phyloP scores from a whole-genome alignment of 2,113 vertebrate genomes.

The Psilopsiagon aurifrons region DNA sequence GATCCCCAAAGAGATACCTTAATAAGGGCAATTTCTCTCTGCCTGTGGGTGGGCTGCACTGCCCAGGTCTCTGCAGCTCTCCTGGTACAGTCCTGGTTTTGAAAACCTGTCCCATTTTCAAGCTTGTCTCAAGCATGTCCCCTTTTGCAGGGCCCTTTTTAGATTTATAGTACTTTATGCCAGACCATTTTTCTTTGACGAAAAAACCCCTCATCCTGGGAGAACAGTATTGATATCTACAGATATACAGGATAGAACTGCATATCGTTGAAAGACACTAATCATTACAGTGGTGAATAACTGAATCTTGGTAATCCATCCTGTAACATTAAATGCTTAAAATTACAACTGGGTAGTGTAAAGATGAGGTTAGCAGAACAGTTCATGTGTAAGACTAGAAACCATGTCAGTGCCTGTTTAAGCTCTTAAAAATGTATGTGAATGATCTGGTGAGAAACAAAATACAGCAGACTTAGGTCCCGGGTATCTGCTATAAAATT shows the following conservation, averaged over 20 bases:
- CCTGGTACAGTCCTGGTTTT: background rate
- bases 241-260: background rate
- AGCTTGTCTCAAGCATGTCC: background rate
- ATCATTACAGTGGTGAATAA: background rate
- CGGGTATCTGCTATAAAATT: background rate
- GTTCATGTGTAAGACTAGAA: background rate
- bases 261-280: background rate
- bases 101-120: background rate
- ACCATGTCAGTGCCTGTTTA: background rate
- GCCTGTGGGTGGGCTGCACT: background rate
- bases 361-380: background rate
- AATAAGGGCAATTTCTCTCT: slow-evolving; percentile 10
- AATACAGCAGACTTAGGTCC: background rate
- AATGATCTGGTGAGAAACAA: background rate
- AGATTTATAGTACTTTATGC: background rate
- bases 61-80: background rate
- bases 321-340: background rate
- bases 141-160: background rate
- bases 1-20: background rate
- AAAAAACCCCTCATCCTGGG: background rate
- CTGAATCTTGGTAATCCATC: background rate
- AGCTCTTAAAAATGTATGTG: background rate
- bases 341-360: background rate
- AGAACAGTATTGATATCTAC: background rate
- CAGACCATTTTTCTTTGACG: background rate